Conservation (phyloP, 2,888 invertebrate genomes). For the Copidosoma aretas region DNA sequence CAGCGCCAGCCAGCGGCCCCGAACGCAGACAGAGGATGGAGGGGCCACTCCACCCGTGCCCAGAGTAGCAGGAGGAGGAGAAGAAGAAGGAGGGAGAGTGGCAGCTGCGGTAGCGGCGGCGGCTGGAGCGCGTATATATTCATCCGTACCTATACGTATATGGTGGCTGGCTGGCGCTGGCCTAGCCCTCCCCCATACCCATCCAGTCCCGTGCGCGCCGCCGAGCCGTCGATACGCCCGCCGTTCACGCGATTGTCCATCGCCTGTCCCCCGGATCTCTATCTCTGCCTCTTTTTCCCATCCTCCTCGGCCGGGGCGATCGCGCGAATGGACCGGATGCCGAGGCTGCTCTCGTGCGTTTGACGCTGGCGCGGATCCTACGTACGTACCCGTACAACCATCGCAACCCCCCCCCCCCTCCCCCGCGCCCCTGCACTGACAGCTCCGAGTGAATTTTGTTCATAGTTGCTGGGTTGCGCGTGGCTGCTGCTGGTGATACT, state of each 20-base stretch:
- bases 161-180: neutral
- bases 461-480: too few relatives aligned
- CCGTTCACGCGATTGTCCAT: neutral
- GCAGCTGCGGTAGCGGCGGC: slow-evolving; percentile 14
- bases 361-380: neutral
- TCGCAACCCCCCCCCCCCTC: neutral
- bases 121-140: too few relatives aligned
- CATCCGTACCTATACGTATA: too few relatives aligned
- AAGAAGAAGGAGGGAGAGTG: neutral
- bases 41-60: neutral
- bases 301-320: neutral
- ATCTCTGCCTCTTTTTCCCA: neutral
- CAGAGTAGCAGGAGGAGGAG: neutral
- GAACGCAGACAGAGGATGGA: neutral
- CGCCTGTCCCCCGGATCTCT: neutral
- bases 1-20: slow-evolving; percentile 34
- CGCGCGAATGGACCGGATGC: neutral
- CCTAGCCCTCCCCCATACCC: slow-evolving; percentile 13
- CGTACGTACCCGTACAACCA: too few relatives aligned
- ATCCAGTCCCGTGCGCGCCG: slow-evolving; percentile 39
- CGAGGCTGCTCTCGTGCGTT: neutral
- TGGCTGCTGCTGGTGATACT: too few relatives aligned
- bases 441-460: too few relatives aligned
- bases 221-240: slow-evolving; percentile 34
- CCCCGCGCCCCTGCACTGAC: neutral